Base-by-base conservation (phyloP, 2,888 invertebrate species). In the Apodemia mormo region DNA sequence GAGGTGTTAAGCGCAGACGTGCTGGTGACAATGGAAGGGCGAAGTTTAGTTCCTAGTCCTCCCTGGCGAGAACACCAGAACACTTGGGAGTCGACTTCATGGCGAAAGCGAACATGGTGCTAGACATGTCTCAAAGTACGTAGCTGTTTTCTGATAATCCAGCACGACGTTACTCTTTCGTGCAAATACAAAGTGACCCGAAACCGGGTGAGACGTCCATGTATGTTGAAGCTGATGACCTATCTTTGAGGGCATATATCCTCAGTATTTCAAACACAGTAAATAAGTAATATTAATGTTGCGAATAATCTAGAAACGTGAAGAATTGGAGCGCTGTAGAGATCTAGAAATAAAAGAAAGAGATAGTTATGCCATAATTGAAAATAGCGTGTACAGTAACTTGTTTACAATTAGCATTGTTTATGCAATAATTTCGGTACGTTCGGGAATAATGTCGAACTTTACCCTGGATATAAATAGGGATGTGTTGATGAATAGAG, bases 11-110 rank as follows among this genome's bases (percentile, higher is more conserved):
- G 43, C 22, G 49, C 30, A 12, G 37, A 40, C 10, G 68, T 71
- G 4, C 12, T 54, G 4, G 68, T 71, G 14, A 54, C 30, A 1
- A 4, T 71, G 29, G 68, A 61, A 2, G 54, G 66, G 5, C 66
- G 66, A 3, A 12, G 61, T 14, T 12, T 71, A 40, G 9, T 10
- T 71, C 56, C 58, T 69, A 37, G 68, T 72, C 3, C 66, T 72
- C 12, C 70, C 72, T 6, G 72, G 49, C 1, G 72, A 22, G 12
- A 61, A 70, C n/a, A 70, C 72, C 8, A 22, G 68, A 4, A 72
- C 72, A 1, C 49, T 37, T 72, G 33, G 72, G 72, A 12, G 22
- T 54, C 45, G 58, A 58, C 54, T 71, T 70, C 67, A 69, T 67
- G 12, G 5, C 52, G 14, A 52, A 52, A 52, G 52, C 52, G 52